Evolutionary conservation across 2,797 vertebrate species (phyloP).

Genomic region (Spea hammondii): DNA sequence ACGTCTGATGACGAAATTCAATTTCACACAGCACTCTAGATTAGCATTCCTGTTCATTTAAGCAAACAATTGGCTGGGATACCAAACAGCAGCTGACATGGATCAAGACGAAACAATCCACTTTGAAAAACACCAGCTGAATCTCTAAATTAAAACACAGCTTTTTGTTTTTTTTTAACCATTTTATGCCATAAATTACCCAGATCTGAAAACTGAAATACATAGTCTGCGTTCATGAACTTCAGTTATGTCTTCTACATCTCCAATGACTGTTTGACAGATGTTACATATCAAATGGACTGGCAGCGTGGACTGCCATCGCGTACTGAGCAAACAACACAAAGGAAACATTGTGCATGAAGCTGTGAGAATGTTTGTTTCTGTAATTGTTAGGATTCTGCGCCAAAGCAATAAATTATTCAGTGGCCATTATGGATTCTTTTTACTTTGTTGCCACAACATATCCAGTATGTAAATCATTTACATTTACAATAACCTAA

Average conservation of each 20-base stretch:
- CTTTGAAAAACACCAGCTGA: constrained; percentile 6
- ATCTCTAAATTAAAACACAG: background rate
- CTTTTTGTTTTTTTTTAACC: background rate
- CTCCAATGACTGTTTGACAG: too few relatives aligned
- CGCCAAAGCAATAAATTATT: background rate
- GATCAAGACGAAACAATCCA: constrained; percentile 60
- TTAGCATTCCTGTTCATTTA: constrained; percentile 66
- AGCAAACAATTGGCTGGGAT: constrained; percentile 60
- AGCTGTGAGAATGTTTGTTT: background rate
- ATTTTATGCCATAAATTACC: background rate
- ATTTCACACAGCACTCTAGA: constrained; percentile 48
- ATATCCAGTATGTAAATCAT: too few relatives aligned
- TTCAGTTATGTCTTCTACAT: too few relatives aligned
- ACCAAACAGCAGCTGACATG: constrained; percentile 65
- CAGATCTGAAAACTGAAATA: too few relatives aligned
- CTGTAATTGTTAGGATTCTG: background rate
- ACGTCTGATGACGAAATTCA: constrained; percentile 56
- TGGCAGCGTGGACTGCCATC: background rate
- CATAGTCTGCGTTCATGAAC: too few relatives aligned
- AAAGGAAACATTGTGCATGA: background rate
- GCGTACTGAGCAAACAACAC: background rate
- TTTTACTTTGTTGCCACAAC: too few relatives aligned
- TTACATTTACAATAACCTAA: too few relatives aligned
- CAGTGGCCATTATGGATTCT: background rate
- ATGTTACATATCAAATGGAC: background rate